Percentiles rank a stretch among this genome's conserved stretches.
These are phyloP conservation scores for Carpatolechia fugitivella DNA, from an alignment of 2,888 invertebrate species.

Conservation along the genomic window DNA sequence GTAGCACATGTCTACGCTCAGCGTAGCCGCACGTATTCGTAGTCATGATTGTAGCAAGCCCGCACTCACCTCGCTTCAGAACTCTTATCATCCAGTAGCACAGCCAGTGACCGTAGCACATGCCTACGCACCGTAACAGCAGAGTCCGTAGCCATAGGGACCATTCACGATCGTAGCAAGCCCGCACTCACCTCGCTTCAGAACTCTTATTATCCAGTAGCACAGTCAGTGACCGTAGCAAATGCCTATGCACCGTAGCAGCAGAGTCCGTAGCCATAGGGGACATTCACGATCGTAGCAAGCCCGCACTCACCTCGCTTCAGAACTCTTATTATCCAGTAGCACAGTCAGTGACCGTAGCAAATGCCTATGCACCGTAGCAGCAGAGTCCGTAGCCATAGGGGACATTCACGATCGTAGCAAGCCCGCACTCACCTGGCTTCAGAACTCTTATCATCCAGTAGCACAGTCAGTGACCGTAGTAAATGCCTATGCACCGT, in stretches of 20 bases:
- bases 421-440: slow-evolving; percentile 46
- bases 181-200: slow-evolving; percentile 28
- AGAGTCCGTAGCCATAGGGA: no score
- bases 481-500: slow-evolving; percentile 61
- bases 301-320: slow-evolving; percentile 28
- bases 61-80: slow-evolving; percentile 25
- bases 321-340: slow-evolving; percentile 65
- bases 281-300: no score
- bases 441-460: slow-evolving; percentile 63
- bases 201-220: slow-evolving; percentile 71
- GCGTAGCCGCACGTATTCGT: slow-evolving; percentile 53
- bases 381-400: no score
- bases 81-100: slow-evolving; percentile 73
- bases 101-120: slow-evolving; percentile 59
- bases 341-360: slow-evolving; percentile 69
- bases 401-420: no score
- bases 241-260: slow-evolving; percentile 32
- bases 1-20: slow-evolving; percentile 69
- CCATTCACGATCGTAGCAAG: no score
- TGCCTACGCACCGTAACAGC: slow-evolving; percentile 9
- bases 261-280: no score
- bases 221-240: slow-evolving; percentile 66
- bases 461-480: slow-evolving; percentile 63
- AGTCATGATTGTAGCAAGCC: slow-evolving; percentile 63
- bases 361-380: slow-evolving; percentile 38